Conservation (phyloP, 2,797 vertebrate genomes). For the Brotula barbata region DNA sequence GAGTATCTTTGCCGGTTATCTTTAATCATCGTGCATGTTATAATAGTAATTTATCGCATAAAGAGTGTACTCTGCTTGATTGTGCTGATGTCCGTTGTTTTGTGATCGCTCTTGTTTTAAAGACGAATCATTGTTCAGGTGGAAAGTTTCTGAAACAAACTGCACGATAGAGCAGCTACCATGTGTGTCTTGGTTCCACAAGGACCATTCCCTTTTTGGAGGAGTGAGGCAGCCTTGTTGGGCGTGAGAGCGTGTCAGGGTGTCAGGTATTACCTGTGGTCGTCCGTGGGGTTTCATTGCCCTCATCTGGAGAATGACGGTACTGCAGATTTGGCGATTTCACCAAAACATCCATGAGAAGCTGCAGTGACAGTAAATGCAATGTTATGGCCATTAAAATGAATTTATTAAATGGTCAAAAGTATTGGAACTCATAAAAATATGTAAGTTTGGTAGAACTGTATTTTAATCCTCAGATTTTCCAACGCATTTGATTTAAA, state of each 20-base stretch:
- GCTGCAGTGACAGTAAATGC: constrained; percentile 8
- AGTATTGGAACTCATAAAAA: constrained; percentile 7
- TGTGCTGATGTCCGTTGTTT: neutral
- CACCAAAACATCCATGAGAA: constrained; percentile 8
- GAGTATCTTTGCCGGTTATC: constrained; percentile 6
- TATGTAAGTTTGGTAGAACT: constrained; percentile 1
- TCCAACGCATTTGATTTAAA: too few relatives aligned
- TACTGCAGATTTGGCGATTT: constrained; percentile 61
- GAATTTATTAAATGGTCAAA: constrained; percentile 31
- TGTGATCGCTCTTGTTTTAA: constrained; percentile 7
- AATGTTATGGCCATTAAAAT: constrained; percentile 15
- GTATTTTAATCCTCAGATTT: constrained; percentile 19
- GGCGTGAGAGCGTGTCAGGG: constrained; percentile 50
- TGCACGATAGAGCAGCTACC: constrained; percentile 75
- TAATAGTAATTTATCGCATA: neutral
- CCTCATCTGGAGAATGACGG: constrained; percentile 69
- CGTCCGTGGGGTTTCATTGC: constrained; percentile 67
- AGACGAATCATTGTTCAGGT: constrained; percentile 17
- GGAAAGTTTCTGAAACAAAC: constrained; percentile 27
- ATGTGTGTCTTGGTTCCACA: constrained; percentile 88
- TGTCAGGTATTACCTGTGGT: constrained; percentile 67
- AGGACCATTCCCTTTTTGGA: constrained; percentile 78
- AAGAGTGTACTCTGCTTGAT: constrained; percentile 4
- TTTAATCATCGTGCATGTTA: constrained; percentile 3
- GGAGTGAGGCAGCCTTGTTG: constrained; percentile 50